phyloP scores from a whole-genome alignment of 1,140 invertebrate genomes.

The Nixonia krombeini region DNA sequence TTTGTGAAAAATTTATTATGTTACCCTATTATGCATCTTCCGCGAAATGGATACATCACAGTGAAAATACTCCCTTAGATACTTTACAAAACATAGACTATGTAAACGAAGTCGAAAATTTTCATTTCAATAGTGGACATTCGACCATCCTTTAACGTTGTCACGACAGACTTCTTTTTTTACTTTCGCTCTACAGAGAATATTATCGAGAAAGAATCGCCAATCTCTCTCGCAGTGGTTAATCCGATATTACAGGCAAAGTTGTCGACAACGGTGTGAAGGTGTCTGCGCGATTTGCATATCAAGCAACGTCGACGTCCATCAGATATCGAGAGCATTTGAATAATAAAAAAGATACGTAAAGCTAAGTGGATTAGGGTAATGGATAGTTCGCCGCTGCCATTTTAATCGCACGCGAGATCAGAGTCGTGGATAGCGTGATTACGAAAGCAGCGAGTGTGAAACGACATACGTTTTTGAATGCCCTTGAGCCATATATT shows the following conservation, averaged over 20 bases:
- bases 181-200: no score
- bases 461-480: slow-evolving; percentile 53
- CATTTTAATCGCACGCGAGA: slow-evolving; percentile 45
- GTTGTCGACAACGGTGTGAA: background rate
- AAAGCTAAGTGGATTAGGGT: slow-evolving; percentile 56
- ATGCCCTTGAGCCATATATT: slow-evolving; percentile 1
- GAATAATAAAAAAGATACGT: slow-evolving; percentile 41
- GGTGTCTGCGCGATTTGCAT: slow-evolving; percentile 45
- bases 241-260: background rate
- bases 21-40: no score
- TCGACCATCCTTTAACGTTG: no score
- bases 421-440: slow-evolving; percentile 22
- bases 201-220: no score
- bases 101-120: no score
- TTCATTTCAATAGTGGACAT: no score
- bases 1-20: no score
- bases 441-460: slow-evolving; percentile 47
- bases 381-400: slow-evolving; percentile 48
- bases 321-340: slow-evolving; percentile 18
- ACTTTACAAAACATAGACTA: no score
- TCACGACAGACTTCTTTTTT: no score
- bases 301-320: slow-evolving; percentile 27
- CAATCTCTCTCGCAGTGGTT: background rate
- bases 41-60: no score
- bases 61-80: no score